Evolutionary conservation across 1,140 invertebrate species (phyloP), one percentile per base, ranked within the genome.

Genomic region (Carcinoscorpius rotundicauda): DNA sequence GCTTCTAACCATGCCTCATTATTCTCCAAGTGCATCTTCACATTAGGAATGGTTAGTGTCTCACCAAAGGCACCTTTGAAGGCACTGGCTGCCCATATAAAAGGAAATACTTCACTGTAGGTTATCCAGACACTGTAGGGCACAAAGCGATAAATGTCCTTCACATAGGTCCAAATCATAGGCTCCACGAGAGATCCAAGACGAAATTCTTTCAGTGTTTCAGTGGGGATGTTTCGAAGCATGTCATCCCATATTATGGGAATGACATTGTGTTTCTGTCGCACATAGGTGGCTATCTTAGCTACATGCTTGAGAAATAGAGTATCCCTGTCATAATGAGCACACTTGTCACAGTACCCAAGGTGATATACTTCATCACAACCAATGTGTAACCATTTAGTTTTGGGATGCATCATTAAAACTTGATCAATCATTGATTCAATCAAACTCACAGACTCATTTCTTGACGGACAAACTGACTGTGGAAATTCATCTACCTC

Each of bases 181-280:
- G 87, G 88, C 75, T 93, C 87, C 1, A 93, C 84, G 59, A 88
- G 80, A 52, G 82, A 81, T 0, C 85, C 84, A n/a, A 90, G 78
- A n/a, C 84, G 82, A 72, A 67, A 69, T 52, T 73, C 83, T 75
- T 77, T 70, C 73, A 84, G 72, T 50, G 75, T 71, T 4, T 75
- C 70, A 29, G 73, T 65, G 4, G 75, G 66, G 60, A 92, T 84
- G 53, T 85, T 81, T 49, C 91, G 79, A 52, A 97, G 73, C 90
- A 97, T 96, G 75, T 98, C 95, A 73, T 97, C 93, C 95, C 95
- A 97, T 70, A 97, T 87, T 6, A 98, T 84, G 6, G 80, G 77
- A n/a, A 72, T 77, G 3, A 81, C 73, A 52, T 75, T 71, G 51
- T 81, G 79, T 51, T 75, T 76, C 3, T 69, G 68, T 5, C 72